Percentiles rank a stretch among this genome's conserved stretches.
These are phyloP conservation scores for Blastomussa wellsi DNA, from an alignment of 92 coral and sea anemone species.

Conservation along the genomic window DNA sequence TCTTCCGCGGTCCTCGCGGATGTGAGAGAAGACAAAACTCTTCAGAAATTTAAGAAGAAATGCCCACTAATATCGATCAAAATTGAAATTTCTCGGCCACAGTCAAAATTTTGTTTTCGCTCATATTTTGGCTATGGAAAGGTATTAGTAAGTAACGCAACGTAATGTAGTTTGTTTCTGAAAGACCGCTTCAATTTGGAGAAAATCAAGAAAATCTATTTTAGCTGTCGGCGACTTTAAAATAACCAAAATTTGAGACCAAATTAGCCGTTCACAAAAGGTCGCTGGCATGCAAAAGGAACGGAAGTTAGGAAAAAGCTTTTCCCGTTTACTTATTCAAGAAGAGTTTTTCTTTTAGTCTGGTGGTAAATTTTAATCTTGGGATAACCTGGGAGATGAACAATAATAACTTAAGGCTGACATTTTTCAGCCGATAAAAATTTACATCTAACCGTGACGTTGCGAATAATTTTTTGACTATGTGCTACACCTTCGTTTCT, in stretches of 20 bases:
- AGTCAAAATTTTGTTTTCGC: too few species aligned
- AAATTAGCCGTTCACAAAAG: slow-evolving; percentile 15
- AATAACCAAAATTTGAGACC: background rate
- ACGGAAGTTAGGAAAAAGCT: slow-evolving; percentile 5
- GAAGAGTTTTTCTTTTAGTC: background rate
- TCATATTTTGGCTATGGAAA: too few species aligned
- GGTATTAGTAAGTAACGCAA: too few species aligned
- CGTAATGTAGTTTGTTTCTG: too few species aligned
- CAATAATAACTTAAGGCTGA: background rate
- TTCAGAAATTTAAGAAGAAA: too few species aligned
- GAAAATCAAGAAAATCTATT: too few species aligned
- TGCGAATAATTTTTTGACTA: background rate
- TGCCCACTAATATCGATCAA: too few species aligned
- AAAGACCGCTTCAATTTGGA: too few species aligned
- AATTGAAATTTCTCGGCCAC: too few species aligned
- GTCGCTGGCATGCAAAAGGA: slow-evolving; percentile 1
- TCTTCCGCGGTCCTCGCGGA: too few species aligned
- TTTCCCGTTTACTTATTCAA: background rate
- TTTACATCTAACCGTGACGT: background rate
- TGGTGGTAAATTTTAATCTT: background rate
- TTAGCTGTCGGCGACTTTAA: background rate
- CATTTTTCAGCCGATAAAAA: background rate
- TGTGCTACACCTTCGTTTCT: background rate
- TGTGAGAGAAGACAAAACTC: too few species aligned
- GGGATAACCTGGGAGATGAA: background rate